phyloP scores from a whole-genome alignment of 2,113 vertebrate genomes.

The Panthera uncia region DNA sequence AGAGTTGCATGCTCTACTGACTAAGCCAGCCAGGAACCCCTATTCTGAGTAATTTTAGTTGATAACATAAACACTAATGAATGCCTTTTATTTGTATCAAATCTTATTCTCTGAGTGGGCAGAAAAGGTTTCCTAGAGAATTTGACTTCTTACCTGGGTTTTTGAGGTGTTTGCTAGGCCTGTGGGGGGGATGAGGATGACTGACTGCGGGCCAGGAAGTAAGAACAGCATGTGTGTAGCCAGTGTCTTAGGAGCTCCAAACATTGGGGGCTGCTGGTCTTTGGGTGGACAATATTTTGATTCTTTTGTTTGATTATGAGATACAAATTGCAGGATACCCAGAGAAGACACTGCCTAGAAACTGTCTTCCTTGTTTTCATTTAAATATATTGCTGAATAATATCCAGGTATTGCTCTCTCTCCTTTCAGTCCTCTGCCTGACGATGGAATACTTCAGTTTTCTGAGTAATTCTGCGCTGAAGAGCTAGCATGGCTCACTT shows the following conservation, averaged over 20 bases:
- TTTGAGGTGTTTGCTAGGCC: slow-evolving; percentile 20
- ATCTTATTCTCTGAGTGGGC: neutral
- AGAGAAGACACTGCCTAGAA: neutral
- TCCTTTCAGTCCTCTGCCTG: neutral
- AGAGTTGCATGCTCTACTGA: neutral
- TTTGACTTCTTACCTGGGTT: neutral
- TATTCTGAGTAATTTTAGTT: neutral
- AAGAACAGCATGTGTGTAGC: neutral
- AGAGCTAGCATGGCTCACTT: neutral
- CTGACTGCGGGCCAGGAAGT: neutral
- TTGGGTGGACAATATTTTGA: neutral
- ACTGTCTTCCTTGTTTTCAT: neutral
- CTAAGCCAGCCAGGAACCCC: neutral
- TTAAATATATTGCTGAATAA: neutral
- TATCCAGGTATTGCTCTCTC: neutral
- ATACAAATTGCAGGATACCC: neutral
- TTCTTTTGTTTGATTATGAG: neutral
- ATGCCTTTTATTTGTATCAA: slow-evolving; percentile 10
- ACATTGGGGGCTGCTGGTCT: neutral
- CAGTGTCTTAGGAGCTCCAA: neutral
- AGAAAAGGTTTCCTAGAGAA: slow-evolving; percentile 9
- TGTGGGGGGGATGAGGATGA: neutral
- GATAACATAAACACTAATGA: neutral
- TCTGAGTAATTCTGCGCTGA: neutral
- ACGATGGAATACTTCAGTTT: neutral